Evolutionary conservation across 1,140 invertebrate genomes (phyloP), one percentile per base, ranked within the genome.

Genomic region (Aporrectodea caliginosa): DNA sequence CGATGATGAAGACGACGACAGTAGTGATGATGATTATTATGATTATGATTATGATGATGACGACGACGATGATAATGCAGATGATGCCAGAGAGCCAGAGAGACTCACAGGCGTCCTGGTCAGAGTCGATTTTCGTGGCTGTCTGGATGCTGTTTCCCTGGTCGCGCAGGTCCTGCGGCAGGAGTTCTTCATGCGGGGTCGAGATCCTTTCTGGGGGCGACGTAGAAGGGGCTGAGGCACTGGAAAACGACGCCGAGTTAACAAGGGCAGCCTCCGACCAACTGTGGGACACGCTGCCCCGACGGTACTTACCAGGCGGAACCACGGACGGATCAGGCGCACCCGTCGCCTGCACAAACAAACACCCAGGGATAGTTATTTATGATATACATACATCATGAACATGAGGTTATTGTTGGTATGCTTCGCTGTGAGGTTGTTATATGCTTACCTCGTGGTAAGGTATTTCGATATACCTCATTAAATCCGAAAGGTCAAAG

Each of bases 261-360:
- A 12, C 6, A 22, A 58, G 6, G 6, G 43, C 6, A 58, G 43
- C 43, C 43, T 77, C 79, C 31, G 31, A 69, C 77, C 77, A 80
- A 16, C 31, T 75, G 58, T 79, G 79, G 1, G 75, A 80, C 14
- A 77, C 70, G 79, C 79, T 77, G 0, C 75, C 32, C 31, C 75
- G 34, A 35, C 75, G 30, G 70, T 78, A 77, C 16, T 30, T 2
- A 69, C 14, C 70, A 32, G 31, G 27, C 69, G 73, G 43, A 22
- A 58, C 43, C 6, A 58, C 22, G 43, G 6, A 12, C 43, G 43
- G 43, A 58, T 58, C 43, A 58, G 6, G 6, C 6, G 43, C 43
- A 22, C 43, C 43, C 6, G 43, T 58, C 43, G 43, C 22, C 43
- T 58, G 43, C n/a, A n/a, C n/a, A n/a, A n/a, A n/a, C n/a, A n/a